Conservation (phyloP, 2,113 vertebrate species). For the Antidorcas marsupialis region DNA sequence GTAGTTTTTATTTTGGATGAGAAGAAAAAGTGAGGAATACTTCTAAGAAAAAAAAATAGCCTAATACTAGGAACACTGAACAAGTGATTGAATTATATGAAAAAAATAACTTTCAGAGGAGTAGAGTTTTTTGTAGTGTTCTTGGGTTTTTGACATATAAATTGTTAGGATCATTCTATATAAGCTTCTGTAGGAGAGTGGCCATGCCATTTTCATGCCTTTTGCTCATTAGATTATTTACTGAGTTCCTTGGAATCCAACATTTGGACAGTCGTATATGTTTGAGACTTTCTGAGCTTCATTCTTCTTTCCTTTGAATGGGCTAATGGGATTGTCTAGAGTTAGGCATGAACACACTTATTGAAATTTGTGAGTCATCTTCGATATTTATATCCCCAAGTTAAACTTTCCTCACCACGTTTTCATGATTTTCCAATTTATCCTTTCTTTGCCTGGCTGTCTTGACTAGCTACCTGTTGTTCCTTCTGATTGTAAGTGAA, state of each 20-base stretch:
- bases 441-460: not conserved
- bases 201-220: not conserved
- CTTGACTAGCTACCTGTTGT: not conserved
- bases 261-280: not conserved
- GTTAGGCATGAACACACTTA: not conserved
- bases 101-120: not conserved
- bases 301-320: not conserved
- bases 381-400: not conserved
- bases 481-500: not conserved
- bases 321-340: not conserved
- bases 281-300: not conserved
- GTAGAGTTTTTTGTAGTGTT: not conserved
- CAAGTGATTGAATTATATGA: not conserved
- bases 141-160: not conserved
- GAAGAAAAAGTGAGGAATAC: not conserved
- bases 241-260: not conserved
- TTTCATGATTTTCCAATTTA: not conserved
- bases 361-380: not conserved
- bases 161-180: not conserved
- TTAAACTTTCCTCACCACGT: not conserved
- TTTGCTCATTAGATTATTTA: not conserved
- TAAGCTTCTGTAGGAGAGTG: not conserved
- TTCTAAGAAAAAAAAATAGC: not conserved
- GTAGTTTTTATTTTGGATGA: conserved; percentile 15
- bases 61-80: not conserved